phyloP scores from a whole-genome alignment of 2,797 vertebrate genomes.

The Chelon labrosus region DNA sequence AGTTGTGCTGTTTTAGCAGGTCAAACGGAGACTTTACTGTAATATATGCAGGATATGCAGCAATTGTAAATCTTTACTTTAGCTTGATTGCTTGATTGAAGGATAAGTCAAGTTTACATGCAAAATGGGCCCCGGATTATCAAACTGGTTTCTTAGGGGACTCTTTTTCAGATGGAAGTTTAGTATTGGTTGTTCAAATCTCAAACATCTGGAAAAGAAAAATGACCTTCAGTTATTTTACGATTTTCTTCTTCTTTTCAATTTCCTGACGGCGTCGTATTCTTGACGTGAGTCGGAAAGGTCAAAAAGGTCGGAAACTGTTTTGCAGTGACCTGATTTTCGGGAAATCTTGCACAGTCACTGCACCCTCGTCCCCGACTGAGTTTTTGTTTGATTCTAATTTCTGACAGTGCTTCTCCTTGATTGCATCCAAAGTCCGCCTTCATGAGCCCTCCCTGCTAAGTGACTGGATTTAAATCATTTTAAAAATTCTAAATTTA shows the following conservation, averaged over 20 bases:
- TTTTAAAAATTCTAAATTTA: neutral
- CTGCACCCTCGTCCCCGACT: neutral
- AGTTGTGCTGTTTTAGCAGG: slow-evolving; percentile 47
- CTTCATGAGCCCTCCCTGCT: neutral
- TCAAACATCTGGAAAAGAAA: neutral
- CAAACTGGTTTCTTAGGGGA: neutral
- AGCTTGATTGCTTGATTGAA: too few relatives aligned
- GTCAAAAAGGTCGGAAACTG: neutral
- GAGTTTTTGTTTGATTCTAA: neutral
- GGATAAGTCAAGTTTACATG: neutral
- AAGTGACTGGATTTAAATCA: too few relatives aligned
- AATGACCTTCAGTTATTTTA: too few relatives aligned
- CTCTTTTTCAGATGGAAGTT: neutral
- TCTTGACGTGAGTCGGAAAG: too few relatives aligned
- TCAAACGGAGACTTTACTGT: slow-evolving; percentile 3
- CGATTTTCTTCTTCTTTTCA: too few relatives aligned
- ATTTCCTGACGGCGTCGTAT: too few relatives aligned
- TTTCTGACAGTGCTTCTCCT: neutral
- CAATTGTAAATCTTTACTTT: too few relatives aligned
- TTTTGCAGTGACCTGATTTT: neutral
- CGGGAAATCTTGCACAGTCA: too few relatives aligned
- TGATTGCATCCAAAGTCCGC: neutral
- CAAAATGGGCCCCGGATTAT: neutral
- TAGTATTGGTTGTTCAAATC: neutral
- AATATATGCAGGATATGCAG: neutral